Percentiles rank a stretch among this genome's conserved stretches.
Evolutionary conservation across 2,113 vertebrate species (phyloP).

Genomic region (Eleginops maclovinus): DNA sequence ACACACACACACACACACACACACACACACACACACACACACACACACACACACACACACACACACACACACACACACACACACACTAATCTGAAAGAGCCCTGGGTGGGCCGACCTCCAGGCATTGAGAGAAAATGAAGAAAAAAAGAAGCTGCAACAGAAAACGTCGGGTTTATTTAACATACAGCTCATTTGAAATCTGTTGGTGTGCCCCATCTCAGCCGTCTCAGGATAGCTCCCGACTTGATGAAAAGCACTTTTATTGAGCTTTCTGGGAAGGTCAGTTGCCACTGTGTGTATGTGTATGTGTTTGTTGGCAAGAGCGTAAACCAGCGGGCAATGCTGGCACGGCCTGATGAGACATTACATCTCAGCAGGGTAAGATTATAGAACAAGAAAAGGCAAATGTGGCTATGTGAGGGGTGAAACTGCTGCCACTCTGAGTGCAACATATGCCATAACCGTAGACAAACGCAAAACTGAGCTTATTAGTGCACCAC

Average conservation of each 20-base stretch:
- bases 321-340: conserved; percentile 47
- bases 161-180: conserved; percentile 78
- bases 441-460: not conserved
- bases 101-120: conserved; percentile 55
- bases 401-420: conserved; percentile 41
- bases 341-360: conserved; percentile 54
- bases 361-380: conserved; percentile 69
- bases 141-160: conserved; percentile 63
- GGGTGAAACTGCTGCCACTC: conserved; percentile 29
- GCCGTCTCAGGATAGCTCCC: conserved; percentile 75
- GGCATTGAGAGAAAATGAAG: conserved; percentile 56
- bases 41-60: conserved; percentile 10
- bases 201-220: conserved; percentile 74
- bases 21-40: conserved; percentile 22
- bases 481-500: not conserved
- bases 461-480: not conserved
- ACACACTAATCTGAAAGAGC: conserved; percentile 53
- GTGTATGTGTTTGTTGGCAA: conserved; percentile 50
- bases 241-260: conserved; percentile 81
- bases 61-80: conserved; percentile 13
- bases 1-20: conserved; percentile 30
- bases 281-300: conserved; percentile 66
- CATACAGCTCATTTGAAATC: conserved; percentile 83
- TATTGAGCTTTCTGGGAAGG: conserved; percentile 80
- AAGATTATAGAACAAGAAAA: conserved; percentile 53